Percentiles rank a stretch among this genome's conserved stretches.
phyloP scores from a whole-genome alignment of 2,797 vertebrate genomes.

The Mastacembelus armatus region DNA sequence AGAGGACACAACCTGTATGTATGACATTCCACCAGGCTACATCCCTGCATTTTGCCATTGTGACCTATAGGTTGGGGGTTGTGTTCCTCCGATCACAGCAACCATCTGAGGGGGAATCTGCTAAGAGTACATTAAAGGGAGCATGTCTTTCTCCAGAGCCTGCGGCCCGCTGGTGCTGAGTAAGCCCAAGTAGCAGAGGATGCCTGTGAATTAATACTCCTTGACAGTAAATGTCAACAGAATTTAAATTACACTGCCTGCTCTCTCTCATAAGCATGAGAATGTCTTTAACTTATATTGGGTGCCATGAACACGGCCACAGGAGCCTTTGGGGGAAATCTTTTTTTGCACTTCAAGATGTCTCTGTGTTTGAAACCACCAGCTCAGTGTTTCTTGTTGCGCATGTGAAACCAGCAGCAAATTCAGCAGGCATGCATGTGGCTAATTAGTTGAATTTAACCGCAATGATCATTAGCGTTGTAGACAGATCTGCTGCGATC shows the following conservation, averaged over 20 bases:
- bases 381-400: slow-evolving; percentile 76
- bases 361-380: slow-evolving; percentile 75
- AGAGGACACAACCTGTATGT: slow-evolving; percentile 74
- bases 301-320: slow-evolving; percentile 78
- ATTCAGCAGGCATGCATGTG: slow-evolving; percentile 71
- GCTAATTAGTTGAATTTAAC: slow-evolving; percentile 86
- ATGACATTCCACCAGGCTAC: slow-evolving; percentile 80
- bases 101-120: slow-evolving; percentile 69
- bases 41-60: slow-evolving; percentile 58
- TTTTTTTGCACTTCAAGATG: slow-evolving; percentile 78
- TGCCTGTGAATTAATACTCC: slow-evolving; percentile 83
- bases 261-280: slow-evolving; percentile 81
- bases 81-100: slow-evolving; percentile 66
- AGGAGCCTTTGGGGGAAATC: slow-evolving; percentile 68
- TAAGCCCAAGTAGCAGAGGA: slow-evolving; percentile 82
- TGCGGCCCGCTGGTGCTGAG: slow-evolving; percentile 83
- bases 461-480: slow-evolving; percentile 81
- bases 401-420: slow-evolving; percentile 71
- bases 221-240: slow-evolving; percentile 91
- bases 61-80: slow-evolving; percentile 75
- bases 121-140: slow-evolving; percentile 76
- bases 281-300: slow-evolving; percentile 85
- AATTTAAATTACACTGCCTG: slow-evolving; percentile 86
- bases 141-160: slow-evolving; percentile 78
- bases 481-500: slow-evolving; percentile 83